Base-by-base conservation (phyloP, 2,797 vertebrate genomes). In the Brachyalestes nurse region DNA sequence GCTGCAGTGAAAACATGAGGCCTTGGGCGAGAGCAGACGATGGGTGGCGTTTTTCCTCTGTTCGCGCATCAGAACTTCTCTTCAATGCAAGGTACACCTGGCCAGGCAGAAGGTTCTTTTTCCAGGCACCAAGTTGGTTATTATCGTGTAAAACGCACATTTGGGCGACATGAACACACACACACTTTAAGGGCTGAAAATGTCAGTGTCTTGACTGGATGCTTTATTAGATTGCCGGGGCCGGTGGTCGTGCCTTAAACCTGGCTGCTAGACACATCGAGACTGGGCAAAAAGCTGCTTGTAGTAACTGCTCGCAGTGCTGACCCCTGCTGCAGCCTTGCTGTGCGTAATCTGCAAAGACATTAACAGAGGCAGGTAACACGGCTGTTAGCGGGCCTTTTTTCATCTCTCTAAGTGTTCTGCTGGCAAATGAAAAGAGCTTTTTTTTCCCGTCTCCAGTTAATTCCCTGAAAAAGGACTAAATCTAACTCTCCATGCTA, bases 401-500 rank as follows among this genome's bases (percentile, higher is more conserved):
- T 88, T 89, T 89, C 88, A 89, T 91, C 88, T 87, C 5, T 10
- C 83, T 85, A 88, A 91, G 90, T 91, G 89, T 85, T 90, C 82
- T 77, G 75, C 85, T 89, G 88, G 90, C 85, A 88, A 91, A 91
- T 84, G 34, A 78, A 87, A 61, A 72, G 84, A 79, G 88, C 82
- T 77, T 83, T 21, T 40, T 78, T 64, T 82, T 17, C 65, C 38
- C 38, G n/a, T 51, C 25, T 19, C 9, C 34, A 40, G 49, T 76
- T 42, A 79, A 72, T 83, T 65, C 83, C 69, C 75, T 65, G 60
- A 76, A 65, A 78, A 90, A 86, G 83, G 89, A 92, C 91, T 91
- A 86, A 87, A 89, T 90, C 61, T 85, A 80, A 76, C 87, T 86
- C 79, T 85, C 88, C 82, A 83, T 84, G 64, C 73, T 89, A 87